Conservation (phyloP, 1,140 invertebrate species). For the Temnothorax curvispinosus region DNA sequence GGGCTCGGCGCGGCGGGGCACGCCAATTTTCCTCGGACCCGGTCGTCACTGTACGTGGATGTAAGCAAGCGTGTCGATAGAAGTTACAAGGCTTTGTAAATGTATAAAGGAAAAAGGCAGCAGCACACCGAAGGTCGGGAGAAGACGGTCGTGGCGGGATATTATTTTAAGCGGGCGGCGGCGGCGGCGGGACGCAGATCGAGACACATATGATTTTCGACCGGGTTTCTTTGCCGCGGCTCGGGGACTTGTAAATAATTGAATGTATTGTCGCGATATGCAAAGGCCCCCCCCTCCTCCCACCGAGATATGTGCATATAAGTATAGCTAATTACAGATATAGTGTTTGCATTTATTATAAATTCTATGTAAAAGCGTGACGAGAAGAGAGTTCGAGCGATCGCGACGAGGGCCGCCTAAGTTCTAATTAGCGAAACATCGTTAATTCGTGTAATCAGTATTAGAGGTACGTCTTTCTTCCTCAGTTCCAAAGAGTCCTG, state of each 20-base stretch:
- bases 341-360: conserved; percentile 80
- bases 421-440: neutral
- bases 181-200: neutral
- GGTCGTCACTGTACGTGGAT: neutral
- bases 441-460: conserved; percentile 30
- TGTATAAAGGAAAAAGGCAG: conserved; percentile 53
- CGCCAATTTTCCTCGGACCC: conserved; percentile 62
- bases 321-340: conserved; percentile 73
- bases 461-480: neutral
- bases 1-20: conserved; percentile 38
- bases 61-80: conserved; percentile 21
- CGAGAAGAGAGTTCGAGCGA: conserved; percentile 5
- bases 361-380: conserved; percentile 76
- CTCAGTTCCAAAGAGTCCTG: conserved; percentile 6
- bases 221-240: neutral
- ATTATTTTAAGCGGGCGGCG: conserved; percentile 21
- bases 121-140: neutral
- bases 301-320: conserved; percentile 42
- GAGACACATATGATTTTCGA: conserved; percentile 31
- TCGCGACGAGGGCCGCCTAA: conserved; percentile 29
- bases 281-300: neutral
- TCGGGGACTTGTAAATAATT: conserved; percentile 60
- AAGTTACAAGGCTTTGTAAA: conserved; percentile 54
- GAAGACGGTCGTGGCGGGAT: conserved; percentile 1
- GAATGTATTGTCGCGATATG: conserved; percentile 36